These are phyloP conservation scores for Microcebus murinus DNA, from an alignment of 2,113 vertebrate genomes.

Conservation along the genomic window DNA sequence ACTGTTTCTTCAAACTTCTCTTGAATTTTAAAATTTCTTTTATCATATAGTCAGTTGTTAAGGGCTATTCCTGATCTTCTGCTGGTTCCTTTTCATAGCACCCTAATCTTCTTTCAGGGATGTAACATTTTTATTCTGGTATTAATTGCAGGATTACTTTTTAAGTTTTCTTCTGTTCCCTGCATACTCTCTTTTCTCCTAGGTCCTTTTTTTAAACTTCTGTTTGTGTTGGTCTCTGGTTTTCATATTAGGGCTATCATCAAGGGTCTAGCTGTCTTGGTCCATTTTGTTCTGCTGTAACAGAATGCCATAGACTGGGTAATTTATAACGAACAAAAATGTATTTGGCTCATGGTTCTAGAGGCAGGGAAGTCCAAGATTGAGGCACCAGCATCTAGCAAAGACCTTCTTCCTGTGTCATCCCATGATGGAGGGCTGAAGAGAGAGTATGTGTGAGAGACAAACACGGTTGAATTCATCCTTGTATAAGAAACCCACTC, in stretches of 20 bases:
- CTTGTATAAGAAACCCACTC: not conserved
- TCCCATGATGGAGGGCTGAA: not conserved
- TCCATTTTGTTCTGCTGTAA: not conserved
- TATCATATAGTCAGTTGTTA: not conserved
- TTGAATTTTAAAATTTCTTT: not conserved
- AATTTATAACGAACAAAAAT: not conserved
- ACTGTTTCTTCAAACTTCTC: not conserved
- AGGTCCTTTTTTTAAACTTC: not conserved
- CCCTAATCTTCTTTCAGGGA: not conserved
- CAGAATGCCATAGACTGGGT: not conserved
- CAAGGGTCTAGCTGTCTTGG: not conserved
- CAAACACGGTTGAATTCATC: too few relatives aligned
- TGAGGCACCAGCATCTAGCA: fast-evolving
- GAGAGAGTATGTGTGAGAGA: not conserved
- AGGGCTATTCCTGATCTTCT: not conserved
- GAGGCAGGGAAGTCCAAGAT: not conserved
- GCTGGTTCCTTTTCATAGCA: not conserved
- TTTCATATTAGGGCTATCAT: not conserved
- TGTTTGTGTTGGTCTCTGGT: not conserved
- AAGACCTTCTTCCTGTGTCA: not conserved
- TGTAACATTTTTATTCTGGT: not conserved
- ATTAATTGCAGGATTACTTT: not conserved
- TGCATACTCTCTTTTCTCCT: not conserved
- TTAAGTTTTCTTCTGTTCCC: not conserved
- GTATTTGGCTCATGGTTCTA: not conserved